Base-by-base conservation (phyloP, 2,113 vertebrate genomes). In the Saguinus imperator region DNA sequence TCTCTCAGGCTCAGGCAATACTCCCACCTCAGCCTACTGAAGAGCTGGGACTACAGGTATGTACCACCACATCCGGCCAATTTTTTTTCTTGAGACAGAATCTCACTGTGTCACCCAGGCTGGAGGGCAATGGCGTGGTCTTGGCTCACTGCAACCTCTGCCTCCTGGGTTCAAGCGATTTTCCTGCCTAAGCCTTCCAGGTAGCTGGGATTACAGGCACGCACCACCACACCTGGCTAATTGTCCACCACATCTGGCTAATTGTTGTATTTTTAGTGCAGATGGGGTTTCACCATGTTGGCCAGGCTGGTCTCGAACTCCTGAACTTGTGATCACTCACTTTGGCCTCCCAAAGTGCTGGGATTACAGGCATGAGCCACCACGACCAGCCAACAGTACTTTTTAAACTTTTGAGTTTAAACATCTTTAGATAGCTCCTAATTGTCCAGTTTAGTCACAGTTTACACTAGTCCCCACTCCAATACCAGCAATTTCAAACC, bases 321-420 rank as follows among this genome's bases (percentile, higher is more conserved):
- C 66, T 68, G 29, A 35, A 14, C 32, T 68, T 32, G 32, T 17
- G 16, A 68, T 68, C 32, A 35, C 32, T 29, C 3, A 17, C 32
- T 32, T 8, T 16, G 35, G 13, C 66, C 6, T 68, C 32, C 66
- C 66, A 17, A 68, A 68, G 32, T 68, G 66, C 66, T 68, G 32
- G 32, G 32, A 68, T 68, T n/a, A n/a, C 66, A 68, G 32, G 66
- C 29, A 29, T 35, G 14, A n/a, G 66, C 66, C 66, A 35, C 66
- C 16, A 35, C 2, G 32, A 7, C 3, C 7, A 61, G 58, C 21
- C 68, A 86, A 64, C 7, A 25, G 27, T 72, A 77, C 25, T 86
- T 85, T 84, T 35, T 32, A 43, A 77, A 90, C 61, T 77, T 93
- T 76, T 86, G 4, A 85, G 64, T 83, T 91, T 83, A 52, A 94